Conservation (phyloP, 1,140 invertebrate genomes). For the Propsilocerus akamusi region DNA sequence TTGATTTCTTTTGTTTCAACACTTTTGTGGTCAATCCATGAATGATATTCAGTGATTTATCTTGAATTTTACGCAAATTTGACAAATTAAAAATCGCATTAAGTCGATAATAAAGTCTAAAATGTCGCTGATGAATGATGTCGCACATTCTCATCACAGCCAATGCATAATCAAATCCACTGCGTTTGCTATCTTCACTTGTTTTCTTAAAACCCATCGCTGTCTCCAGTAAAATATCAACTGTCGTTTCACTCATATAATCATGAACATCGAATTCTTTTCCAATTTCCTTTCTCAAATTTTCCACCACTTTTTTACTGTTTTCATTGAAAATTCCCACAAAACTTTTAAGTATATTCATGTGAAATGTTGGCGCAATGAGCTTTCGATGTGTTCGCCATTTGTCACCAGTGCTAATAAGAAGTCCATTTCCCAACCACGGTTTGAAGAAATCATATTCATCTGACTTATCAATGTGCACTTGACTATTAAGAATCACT, state of each 20-base stretch:
- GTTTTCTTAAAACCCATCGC: slow-evolving; percentile 40
- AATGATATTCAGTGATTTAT: slow-evolving; percentile 36
- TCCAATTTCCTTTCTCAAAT: slow-evolving; percentile 39
- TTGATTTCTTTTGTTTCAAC: slow-evolving; percentile 34
- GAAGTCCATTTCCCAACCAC: slow-evolving; percentile 74
- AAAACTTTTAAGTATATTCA: slow-evolving; percentile 79
- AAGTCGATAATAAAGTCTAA: slow-evolving; percentile 35
- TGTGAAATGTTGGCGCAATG: slow-evolving; percentile 85
- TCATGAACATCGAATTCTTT: slow-evolving; percentile 67
- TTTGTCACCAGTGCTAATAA: slow-evolving; percentile 65
- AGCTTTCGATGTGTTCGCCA: slow-evolving; percentile 74
- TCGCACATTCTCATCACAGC: slow-evolving; percentile 60
- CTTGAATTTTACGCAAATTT: slow-evolving; percentile 33
- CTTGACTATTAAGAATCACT: slow-evolving; percentile 43
- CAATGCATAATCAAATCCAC: slow-evolving; percentile 45
- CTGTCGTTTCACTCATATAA: slow-evolving; percentile 61
- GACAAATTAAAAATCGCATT: slow-evolving; percentile 39
- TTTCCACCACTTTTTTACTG: slow-evolving; percentile 43
- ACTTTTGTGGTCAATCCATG: slow-evolving; percentile 41
- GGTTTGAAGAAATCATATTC: slow-evolving; percentile 74
- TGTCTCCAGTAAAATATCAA: slow-evolving; percentile 65
- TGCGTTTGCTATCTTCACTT: slow-evolving; percentile 30
- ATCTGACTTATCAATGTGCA: slow-evolving; percentile 62
- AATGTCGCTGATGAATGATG: slow-evolving; percentile 45
- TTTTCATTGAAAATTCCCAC: slow-evolving; percentile 74